Evolutionary conservation across 2,113 vertebrate species (phyloP).

Genomic region (Chamaetylas fuelleborni): DNA sequence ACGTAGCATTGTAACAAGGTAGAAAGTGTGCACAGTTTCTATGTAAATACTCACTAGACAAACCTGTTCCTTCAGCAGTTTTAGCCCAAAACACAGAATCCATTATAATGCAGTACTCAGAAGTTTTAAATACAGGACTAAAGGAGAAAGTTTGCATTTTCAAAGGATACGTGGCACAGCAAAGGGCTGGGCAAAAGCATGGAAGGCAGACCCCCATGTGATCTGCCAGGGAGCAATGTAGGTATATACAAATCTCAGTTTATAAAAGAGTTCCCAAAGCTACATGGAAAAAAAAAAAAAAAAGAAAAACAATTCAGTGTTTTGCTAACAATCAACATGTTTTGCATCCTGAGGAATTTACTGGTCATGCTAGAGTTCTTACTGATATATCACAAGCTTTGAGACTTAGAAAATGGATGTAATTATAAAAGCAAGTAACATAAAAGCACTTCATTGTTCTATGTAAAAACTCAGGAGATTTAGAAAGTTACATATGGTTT

Average conservation of each 20-base stretch:
- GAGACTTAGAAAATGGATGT: neutral
- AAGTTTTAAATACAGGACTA: neutral
- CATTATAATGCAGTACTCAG: neutral
- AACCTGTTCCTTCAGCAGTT: neutral
- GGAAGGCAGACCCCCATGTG: constrained; percentile 98
- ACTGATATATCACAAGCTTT: neutral
- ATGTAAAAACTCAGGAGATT: neutral
- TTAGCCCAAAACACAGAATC: neutral
- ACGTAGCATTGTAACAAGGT: neutral
- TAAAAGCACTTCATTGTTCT: neutral
- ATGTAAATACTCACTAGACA: neutral
- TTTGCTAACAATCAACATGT: neutral
- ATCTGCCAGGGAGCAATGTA: constrained; percentile 99
- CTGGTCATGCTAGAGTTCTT: neutral
- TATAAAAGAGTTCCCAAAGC: constrained; percentile 98
- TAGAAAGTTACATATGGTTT: neutral
- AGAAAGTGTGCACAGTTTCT: neutral
- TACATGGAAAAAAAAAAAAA: constrained; percentile 10
- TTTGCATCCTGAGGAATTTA: neutral
- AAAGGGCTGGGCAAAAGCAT: constrained; percentile 97
- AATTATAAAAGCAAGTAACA: neutral
- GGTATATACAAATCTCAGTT: constrained; percentile 95
- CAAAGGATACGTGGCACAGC: constrained; percentile 98
- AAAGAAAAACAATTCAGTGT: neutral
- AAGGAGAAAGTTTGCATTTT: neutral